These are phyloP conservation scores for Brassicogethes aeneus DNA, from an alignment of 2,888 invertebrate species.

Conservation along the genomic window DNA sequence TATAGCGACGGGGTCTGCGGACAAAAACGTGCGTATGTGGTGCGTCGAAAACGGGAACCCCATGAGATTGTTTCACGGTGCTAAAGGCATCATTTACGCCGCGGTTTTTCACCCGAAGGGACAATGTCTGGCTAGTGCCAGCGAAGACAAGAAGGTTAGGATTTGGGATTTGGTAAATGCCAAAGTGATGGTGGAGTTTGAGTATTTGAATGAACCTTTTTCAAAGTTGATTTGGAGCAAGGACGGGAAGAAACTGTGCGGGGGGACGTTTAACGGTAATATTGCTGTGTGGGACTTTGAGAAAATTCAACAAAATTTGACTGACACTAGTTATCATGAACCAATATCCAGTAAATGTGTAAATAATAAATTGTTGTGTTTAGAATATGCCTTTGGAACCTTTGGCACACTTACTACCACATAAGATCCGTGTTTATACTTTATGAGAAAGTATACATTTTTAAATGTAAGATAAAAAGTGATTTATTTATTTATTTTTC, in stretches of 20 bases:
- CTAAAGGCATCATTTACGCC: conserved; percentile 64
- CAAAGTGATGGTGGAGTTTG: conserved; percentile 53
- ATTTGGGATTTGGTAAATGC: conserved; percentile 66
- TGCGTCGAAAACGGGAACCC: conserved; percentile 72
- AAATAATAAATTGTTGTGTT: conserved; percentile 23
- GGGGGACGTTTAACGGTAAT: conserved; percentile 57
- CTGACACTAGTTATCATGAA: conserved; percentile 17
- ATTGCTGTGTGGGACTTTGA: conserved; percentile 54
- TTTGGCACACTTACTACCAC: conserved; percentile 21
- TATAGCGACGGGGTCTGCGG: conserved; percentile 83
- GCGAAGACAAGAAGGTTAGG: conserved; percentile 62
- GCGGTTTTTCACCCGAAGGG: conserved; percentile 82
- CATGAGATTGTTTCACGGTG: conserved; percentile 71
- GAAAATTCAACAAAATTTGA: conserved; percentile 10
- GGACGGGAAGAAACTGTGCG: conserved; percentile 53
- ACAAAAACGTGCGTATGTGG: conserved; percentile 83
- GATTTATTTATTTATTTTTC: too few species aligned
- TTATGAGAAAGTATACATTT: too few species aligned
- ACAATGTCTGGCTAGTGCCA: conserved; percentile 73
- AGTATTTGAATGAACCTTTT: conserved; percentile 55
- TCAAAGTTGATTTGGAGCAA: conserved; percentile 54
- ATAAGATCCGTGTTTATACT: too few species aligned
- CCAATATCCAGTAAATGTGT: conserved; percentile 18
- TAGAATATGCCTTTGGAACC: conserved; percentile 29
- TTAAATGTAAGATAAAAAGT: too few species aligned